These are phyloP conservation scores for Numenius arquata DNA, from an alignment of 2,113 vertebrate species.

Conservation along the genomic window DNA sequence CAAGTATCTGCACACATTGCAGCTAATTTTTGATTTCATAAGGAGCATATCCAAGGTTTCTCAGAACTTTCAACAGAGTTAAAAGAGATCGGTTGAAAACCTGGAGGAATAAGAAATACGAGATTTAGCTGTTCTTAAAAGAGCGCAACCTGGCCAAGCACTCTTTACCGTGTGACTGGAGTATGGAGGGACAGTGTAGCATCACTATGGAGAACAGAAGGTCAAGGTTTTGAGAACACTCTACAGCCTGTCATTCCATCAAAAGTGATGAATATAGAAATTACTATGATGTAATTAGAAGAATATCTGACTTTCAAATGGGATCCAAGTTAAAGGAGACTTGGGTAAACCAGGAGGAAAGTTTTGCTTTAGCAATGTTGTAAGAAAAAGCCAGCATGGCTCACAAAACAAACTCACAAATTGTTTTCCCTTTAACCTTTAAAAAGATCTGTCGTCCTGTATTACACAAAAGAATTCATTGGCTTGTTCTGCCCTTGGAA, in stretches of 20 bases:
- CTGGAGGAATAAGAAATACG: neutral
- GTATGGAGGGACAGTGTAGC: neutral
- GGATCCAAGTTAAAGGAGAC: neutral
- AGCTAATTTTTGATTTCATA: neutral
- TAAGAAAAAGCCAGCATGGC: neutral
- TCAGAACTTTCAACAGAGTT: neutral
- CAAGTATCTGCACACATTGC: neutral
- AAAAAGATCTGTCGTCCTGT: neutral
- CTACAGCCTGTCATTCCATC: neutral
- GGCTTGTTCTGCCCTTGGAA: neutral
- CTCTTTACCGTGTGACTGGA: neutral
- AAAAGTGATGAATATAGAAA: neutral
- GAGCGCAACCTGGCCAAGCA: neutral
- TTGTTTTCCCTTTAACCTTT: neutral
- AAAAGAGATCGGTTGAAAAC: neutral
- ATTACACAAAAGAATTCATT: neutral
- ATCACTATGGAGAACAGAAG: neutral
- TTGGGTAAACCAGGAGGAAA: neutral
- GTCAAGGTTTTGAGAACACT: neutral
- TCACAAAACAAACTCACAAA: neutral
- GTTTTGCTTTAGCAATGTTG: neutral
- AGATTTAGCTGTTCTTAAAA: neutral
- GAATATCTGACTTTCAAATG: neutral
- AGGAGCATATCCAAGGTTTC: neutral
- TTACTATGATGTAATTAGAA: neutral